Evolutionary conservation across 2,888 invertebrate genomes (phyloP), one percentile per base, ranked within the genome.

Genomic region (Nomada ferruginata): DNA sequence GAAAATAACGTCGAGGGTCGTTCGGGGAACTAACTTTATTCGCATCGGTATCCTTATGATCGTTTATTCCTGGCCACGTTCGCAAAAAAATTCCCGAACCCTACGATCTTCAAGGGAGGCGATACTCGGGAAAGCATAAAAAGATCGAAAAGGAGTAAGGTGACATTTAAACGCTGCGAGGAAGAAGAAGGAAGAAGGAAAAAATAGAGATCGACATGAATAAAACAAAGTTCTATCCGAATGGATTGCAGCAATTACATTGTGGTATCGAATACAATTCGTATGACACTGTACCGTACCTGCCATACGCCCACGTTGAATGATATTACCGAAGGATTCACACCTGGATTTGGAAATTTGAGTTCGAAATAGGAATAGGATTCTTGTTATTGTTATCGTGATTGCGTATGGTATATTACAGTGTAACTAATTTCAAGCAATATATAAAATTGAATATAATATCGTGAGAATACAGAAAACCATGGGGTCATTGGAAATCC

Each of bases 221-320:
- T 52, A 52, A 72, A 59, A 72, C 50, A 52, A 65, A 72, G 59
- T 65, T 72, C 72, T 50, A 50, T 73, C 52, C 26, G n/a, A 61
- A 53, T 74, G 60, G 73, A 72, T 76, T 44, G 76, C 65, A 2
- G 59, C 65, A 72, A 65, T 72, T 76, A 65, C 42, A 36, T 44
- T 52, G 55, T 15, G 53, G 66, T 64, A 83, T 82, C 68, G 71
- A 75, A 69, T 74, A 74, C 64, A 47, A 64, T 13, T 69, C 50
- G 50, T 72, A 29, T 20, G 47, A 9, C 18, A 10, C 18, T 55
- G 47, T 20, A n/a, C 18, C n/a, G 18, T 55, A 3, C 55, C 36
- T 26, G 4, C 15, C 20, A 18, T 47, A 42, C 52, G 66, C 23
- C 60, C 26, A 26, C 11, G 18, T 50, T 20, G 52, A 52, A 73